Conservation (phyloP, 1,140 invertebrate species). For the Leptinotarsa defecta region DNA sequence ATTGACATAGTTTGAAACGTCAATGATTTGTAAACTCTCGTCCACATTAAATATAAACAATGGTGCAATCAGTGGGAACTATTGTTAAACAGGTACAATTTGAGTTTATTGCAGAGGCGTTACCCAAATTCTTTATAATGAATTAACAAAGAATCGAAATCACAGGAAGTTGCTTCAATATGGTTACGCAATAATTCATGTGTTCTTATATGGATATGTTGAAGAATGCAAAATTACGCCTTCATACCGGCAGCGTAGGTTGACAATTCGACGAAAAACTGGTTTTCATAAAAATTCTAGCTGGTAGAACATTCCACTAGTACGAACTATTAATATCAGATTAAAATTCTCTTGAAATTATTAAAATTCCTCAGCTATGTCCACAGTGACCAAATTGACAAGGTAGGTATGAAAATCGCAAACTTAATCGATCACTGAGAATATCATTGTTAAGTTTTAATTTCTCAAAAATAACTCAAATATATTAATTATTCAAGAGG, state of each 20-base stretch:
- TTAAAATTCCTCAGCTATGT: no score
- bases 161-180: slow-evolving; percentile 22
- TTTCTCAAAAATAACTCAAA: no score
- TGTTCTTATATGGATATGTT: slow-evolving; percentile 23
- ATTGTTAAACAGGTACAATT: slow-evolving; percentile 7
- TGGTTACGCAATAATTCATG: slow-evolving; percentile 17
- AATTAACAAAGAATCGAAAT: slow-evolving; percentile 4
- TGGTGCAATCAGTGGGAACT: neutral
- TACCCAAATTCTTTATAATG: neutral
- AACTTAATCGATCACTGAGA: neutral
- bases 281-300: neutral
- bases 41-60: neutral
- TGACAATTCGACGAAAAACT: neutral
- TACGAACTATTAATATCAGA: no score
- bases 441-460: no score
- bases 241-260: slow-evolving; percentile 9
- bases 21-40: neutral
- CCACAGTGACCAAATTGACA: neutral
- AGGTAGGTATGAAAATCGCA: neutral
- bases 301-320: neutral
- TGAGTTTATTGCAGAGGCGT: slow-evolving; percentile 8
- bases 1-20: neutral
- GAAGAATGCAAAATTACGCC: slow-evolving; percentile 20
- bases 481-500: no score
- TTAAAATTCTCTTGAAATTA: no score